Evolutionary conservation across 35 echinoderm and acorn worm species (phyloP).

Genomic region (Acanthaster planci): DNA sequence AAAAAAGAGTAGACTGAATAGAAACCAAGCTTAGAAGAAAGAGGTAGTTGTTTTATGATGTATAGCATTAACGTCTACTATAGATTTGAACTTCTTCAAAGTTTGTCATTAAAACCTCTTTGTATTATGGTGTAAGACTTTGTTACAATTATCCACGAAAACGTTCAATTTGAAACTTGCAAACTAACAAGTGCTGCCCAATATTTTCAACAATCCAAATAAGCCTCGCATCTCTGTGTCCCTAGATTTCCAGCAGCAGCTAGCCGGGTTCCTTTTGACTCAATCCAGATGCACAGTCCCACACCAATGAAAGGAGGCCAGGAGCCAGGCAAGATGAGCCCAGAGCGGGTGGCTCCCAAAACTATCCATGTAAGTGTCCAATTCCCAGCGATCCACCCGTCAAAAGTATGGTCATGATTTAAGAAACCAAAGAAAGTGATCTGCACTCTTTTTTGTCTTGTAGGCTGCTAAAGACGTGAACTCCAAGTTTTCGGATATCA

Average conservation of each 20-base stretch:
- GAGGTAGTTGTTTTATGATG: too few relatives aligned
- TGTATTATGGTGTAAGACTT: too few relatives aligned
- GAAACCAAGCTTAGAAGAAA: too few relatives aligned
- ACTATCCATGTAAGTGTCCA: constrained; percentile 86
- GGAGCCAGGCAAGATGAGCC: constrained; percentile 67
- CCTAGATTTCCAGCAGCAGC: constrained; percentile 75
- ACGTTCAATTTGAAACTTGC: too few relatives aligned
- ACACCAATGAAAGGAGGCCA: constrained; percentile 15
- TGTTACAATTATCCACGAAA: too few relatives aligned
- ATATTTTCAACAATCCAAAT: too few relatives aligned
- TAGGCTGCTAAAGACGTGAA: constrained; percentile 29
- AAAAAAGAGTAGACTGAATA: too few relatives aligned
- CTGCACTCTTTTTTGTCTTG: background rate
- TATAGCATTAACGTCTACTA: too few relatives aligned
- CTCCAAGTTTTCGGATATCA: constrained; percentile 32
- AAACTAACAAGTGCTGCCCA: too few relatives aligned
- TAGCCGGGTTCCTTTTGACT: constrained; percentile 88
- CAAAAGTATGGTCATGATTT: too few relatives aligned
- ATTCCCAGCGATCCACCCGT: background rate
- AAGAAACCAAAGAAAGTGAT: background rate
- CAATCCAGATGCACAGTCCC: constrained; percentile 64
- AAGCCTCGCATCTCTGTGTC: background rate
- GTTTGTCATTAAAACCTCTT: too few relatives aligned
- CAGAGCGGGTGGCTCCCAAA: constrained; percentile 74
- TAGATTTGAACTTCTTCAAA: too few relatives aligned